Percentiles rank a stretch among this genome's conserved stretches.
Conservation (phyloP, 2,113 vertebrate species). For the Rhagologus leucostigma region DNA sequence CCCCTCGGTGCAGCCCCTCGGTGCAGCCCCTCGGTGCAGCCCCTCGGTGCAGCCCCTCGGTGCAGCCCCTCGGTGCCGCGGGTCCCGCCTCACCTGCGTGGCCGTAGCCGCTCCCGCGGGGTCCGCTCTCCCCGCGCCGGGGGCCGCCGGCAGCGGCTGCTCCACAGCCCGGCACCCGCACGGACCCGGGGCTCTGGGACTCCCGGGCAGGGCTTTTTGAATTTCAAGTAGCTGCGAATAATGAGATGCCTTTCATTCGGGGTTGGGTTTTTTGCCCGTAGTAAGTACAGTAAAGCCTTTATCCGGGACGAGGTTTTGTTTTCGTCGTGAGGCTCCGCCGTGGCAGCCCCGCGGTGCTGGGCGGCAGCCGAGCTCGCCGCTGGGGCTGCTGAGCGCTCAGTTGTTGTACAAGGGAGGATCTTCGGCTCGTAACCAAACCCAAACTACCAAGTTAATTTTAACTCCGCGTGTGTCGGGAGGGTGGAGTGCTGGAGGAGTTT, state of each 20-base stretch:
- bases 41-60: no score
- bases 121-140: background rate
- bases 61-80: background rate
- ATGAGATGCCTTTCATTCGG: background rate
- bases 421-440: background rate
- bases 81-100: background rate
- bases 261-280: background rate
- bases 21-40: no score
- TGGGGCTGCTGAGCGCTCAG: background rate
- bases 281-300: background rate
- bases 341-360: background rate
- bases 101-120: background rate
- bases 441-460: background rate
- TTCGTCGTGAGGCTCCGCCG: background rate
- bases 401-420: background rate
- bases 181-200: background rate
- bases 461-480: background rate
- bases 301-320: background rate
- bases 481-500: background rate
- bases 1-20: no score
- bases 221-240: background rate
- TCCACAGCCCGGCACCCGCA: background rate
- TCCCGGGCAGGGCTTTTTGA: accelerated
- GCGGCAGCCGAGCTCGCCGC: background rate
- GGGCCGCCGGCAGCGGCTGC: background rate